A percentile compares a stretch with the other conserved stretches of the same genome.
phyloP scores from a whole-genome alignment of 2,888 invertebrate genomes.

The Fragum sueziense region DNA sequence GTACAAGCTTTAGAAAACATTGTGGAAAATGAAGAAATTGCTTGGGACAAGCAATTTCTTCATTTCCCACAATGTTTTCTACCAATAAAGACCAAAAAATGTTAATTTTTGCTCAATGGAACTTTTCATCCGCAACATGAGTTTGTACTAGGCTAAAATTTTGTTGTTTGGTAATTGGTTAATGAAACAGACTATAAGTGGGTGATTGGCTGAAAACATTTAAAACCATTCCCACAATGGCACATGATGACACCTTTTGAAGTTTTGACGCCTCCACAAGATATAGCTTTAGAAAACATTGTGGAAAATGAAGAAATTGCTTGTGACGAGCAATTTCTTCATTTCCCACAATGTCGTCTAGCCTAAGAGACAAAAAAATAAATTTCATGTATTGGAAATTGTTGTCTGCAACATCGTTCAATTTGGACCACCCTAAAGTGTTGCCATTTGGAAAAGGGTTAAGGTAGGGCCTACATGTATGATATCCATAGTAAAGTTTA shows the following conservation, averaged over 20 bases:
- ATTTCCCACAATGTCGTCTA: background rate
- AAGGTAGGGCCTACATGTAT: too few relatives aligned
- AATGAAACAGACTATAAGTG: too few relatives aligned
- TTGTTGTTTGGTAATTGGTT: background rate
- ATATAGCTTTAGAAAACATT: too few relatives aligned
- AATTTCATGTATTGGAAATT: too few relatives aligned
- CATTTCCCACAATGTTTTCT: conserved; percentile 6
- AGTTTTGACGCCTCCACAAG: too few relatives aligned
- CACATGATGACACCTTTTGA: too few relatives aligned
- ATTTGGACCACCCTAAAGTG: background rate
- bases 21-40: conserved; percentile 2
- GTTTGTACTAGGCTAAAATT: background rate
- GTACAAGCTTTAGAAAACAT: background rate
- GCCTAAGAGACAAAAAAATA: background rate
- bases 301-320: too few relatives aligned
- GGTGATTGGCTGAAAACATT: too few relatives aligned
- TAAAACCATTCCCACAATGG: too few relatives aligned
- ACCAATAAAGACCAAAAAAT: background rate
- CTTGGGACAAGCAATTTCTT: background rate
- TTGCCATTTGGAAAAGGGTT: too few relatives aligned
- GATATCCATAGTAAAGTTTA: too few relatives aligned
- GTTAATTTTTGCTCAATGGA: too few relatives aligned
- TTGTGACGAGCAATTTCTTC: background rate
- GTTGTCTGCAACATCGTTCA: background rate
- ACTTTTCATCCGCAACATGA: background rate